These are phyloP conservation scores for Rhipidura dahli DNA, from an alignment of 2,113 vertebrate species.

Conservation along the genomic window DNA sequence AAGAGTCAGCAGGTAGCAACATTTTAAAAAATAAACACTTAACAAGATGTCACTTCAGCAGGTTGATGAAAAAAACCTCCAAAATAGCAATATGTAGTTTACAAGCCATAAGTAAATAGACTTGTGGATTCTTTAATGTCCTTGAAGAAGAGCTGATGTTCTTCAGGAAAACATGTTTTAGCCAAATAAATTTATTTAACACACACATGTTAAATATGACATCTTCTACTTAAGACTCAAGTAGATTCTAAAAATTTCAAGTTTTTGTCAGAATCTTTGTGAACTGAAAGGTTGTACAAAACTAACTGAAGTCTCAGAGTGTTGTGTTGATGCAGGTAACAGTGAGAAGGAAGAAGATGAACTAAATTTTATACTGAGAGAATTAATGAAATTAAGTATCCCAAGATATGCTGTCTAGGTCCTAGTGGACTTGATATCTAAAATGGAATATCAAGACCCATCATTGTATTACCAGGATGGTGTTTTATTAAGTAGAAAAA, in stretches of 20 bases:
- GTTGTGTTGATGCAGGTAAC: background rate
- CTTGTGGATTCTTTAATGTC: background rate
- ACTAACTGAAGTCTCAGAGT: background rate
- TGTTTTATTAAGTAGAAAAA: background rate
- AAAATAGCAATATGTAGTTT: background rate
- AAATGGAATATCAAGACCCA: background rate
- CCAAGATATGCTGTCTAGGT: background rate
- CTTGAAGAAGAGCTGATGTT: background rate
- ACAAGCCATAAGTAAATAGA: background rate
- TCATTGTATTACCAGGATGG: too few species aligned
- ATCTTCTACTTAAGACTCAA: background rate
- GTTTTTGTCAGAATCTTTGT: background rate
- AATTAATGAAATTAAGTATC: background rate
- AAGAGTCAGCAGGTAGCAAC: background rate
- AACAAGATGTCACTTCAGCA: background rate
- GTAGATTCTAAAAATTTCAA: background rate
- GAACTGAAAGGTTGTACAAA: background rate
- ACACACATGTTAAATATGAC: background rate
- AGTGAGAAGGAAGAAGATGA: background rate
- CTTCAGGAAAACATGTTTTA: background rate
- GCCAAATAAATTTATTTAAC: background rate
- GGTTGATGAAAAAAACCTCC: background rate
- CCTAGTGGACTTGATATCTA: background rate
- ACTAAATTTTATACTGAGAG: background rate
- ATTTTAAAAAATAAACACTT: background rate